Conservation (phyloP, 1,140 invertebrate genomes). For the Eriocheir sinensis region DNA sequence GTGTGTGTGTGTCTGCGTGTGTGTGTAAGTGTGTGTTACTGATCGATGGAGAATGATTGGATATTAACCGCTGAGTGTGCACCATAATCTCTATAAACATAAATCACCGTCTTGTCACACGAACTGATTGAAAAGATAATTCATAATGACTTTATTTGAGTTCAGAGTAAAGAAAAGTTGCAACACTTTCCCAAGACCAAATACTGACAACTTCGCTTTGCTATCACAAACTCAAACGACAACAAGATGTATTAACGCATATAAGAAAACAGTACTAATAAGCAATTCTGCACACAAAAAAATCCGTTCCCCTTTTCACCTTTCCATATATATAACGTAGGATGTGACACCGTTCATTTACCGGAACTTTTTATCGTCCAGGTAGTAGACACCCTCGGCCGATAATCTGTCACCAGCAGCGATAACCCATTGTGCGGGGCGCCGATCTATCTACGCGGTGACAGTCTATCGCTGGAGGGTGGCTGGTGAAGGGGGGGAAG, state of each 20-base stretch:
- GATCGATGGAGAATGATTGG: neutral
- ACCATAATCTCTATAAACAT: neutral
- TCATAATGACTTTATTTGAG: neutral
- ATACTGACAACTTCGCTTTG: neutral
- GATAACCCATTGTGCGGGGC: neutral
- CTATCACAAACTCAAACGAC: neutral
- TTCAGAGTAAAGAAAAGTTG: neutral
- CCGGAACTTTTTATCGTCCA: neutral
- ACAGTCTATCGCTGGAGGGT: neutral
- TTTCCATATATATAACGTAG: neutral
- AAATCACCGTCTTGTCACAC: constrained; percentile 1
- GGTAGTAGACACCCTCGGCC: neutral
- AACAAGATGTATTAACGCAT: neutral
- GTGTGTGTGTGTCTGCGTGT: constrained; percentile 35
- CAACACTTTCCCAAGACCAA: neutral
- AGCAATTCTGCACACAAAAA: neutral
- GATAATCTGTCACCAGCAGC: constrained; percentile 1
- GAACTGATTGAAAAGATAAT: neutral
- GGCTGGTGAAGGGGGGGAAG: neutral
- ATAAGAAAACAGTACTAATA: neutral
- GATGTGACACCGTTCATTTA: neutral
- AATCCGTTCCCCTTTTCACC: neutral
- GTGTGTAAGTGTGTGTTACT: constrained; percentile 11
- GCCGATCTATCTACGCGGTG: neutral
- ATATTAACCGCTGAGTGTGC: neutral